Evolutionary conservation across 2,113 vertebrate genomes (phyloP).

Genomic region (Cyanoderma ruficeps): DNA sequence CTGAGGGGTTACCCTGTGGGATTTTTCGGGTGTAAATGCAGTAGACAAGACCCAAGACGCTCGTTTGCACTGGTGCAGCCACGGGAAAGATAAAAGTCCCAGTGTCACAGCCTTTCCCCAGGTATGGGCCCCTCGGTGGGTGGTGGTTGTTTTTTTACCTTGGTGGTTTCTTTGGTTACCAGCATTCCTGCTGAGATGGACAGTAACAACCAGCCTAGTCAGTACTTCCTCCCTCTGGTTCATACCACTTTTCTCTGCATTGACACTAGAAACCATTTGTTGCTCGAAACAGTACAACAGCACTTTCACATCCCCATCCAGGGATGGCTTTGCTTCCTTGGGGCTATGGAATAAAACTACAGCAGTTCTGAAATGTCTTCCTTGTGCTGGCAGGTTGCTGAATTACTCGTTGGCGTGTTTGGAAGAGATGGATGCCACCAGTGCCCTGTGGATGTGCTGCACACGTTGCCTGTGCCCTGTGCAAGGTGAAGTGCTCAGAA

Average conservation of each 20-base stretch:
- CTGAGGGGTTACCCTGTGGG: background rate
- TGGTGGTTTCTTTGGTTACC: background rate
- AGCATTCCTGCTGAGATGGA: background rate
- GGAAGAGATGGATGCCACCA: background rate
- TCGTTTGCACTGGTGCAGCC: background rate
- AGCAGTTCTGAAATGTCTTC: background rate
- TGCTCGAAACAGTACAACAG: background rate
- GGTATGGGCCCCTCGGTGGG: rapidly evolving
- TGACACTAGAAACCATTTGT: background rate
- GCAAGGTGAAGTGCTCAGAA: background rate
- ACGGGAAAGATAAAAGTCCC: background rate
- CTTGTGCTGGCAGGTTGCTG: background rate
- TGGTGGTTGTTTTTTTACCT: background rate
- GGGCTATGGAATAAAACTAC: background rate
- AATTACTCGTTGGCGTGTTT: background rate
- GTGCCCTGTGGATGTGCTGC: background rate
- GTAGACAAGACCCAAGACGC: background rate
- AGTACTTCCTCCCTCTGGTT: background rate
- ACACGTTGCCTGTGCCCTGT: background rate
- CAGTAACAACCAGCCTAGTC: background rate
- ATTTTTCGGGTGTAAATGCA: background rate
- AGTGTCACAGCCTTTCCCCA: background rate
- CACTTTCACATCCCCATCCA: background rate
- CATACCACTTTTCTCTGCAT: background rate
- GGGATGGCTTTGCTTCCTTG: background rate